Evolutionary conservation across 2,888 invertebrate genomes (phyloP), one percentile per base, ranked within the genome.

Genomic region (Meteorus cinctellus): DNA sequence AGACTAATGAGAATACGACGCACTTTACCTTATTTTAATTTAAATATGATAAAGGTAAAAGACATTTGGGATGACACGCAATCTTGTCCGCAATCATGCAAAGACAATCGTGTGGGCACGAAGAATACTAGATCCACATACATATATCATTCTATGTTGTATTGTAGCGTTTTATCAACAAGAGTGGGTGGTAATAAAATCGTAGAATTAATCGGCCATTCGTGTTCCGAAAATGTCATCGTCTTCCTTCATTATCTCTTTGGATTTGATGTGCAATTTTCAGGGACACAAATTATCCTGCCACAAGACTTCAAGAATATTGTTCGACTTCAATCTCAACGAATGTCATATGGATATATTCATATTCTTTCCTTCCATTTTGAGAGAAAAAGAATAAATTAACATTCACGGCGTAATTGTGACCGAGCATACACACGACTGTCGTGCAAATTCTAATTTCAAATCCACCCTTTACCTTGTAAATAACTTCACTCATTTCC

Each of bases 41-140:
- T 80, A 81, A 77, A 31, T 81, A 83, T 85, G 82, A 83, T 82
- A 81, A 78, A 79, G 79, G 51, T 74, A 16, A 19, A 68, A 72
- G 76, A 74, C 72, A 80, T 63, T 62, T 71, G 24, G 19, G 62
- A 62, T 60, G 71, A 71, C 84, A 84, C 83, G 83, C 84, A 79
- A 85, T 79, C 81, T 77, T 65, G 75, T 78, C 70, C 73, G 59
- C 62, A 65, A 68, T 31, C 69, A 70, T 55, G 68, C 48, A 51
- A 51, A 5, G 31, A 70, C 34, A 70, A 45, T 69, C 31, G 16
- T 29, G 70, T 31, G 34, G 12, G 36, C n/a, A 62, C 10, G n/a
- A 27, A 10, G 16, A 24, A 4, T 62, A 19, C 10, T 5, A 62
- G 24, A 60, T 60, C 8, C 8, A 59, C 19, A 5, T 60, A 60